Evolutionary conservation across 2,113 vertebrate genomes (phyloP), one percentile per base, ranked within the genome.

Genomic region (Gallinago paraguaiae): DNA sequence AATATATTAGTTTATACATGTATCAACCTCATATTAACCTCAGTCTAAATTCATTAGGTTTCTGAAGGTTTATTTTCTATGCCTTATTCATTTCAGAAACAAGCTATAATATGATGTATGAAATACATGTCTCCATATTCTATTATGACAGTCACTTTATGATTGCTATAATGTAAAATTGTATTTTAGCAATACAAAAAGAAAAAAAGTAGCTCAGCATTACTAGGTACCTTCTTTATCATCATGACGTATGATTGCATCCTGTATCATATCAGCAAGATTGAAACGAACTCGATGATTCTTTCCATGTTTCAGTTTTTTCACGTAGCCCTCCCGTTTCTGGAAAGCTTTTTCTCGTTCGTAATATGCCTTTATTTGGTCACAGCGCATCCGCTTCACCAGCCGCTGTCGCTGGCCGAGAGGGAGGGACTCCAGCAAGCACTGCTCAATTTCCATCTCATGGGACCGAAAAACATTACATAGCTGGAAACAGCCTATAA

Each of bases 361-460:
- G 2, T 99, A 99, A 89, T 99, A 99, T 0, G 99, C 98, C 83
- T 98, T 98, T 81, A 99, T 98, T 94, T 99, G 99, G 89, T 99
- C 99, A 25, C 98, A 99, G 92, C 99, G 99, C 98, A 99, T 99
- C 70, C 99, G 98, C 67, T 98, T 98, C 96, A 99, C 99, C 97
- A 99, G 97, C 79, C 99, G 98, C 98, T 99, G 99, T 67, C 99
- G 97, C 96, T 99, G 99, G 90, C 99, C 99, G 0, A 99, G 97
- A 69, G 99, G 99, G 61, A 99, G 99, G 81, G 99, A 99, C 98
- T 99, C 99, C 98, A 99, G 98, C 97, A 99, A 97, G 96, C 99
- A 99, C 98, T 99, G 99, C 98, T 99, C 99, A 97, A 99, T 99
- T 99, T 99, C 99, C 99, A 99, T 99, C 97, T 99, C 99, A 97